A percentile compares a stretch with the other conserved stretches of the same genome.
phyloP scores from a whole-genome alignment of 1,140 invertebrate species.

The Drosophila punjabiensis region DNA sequence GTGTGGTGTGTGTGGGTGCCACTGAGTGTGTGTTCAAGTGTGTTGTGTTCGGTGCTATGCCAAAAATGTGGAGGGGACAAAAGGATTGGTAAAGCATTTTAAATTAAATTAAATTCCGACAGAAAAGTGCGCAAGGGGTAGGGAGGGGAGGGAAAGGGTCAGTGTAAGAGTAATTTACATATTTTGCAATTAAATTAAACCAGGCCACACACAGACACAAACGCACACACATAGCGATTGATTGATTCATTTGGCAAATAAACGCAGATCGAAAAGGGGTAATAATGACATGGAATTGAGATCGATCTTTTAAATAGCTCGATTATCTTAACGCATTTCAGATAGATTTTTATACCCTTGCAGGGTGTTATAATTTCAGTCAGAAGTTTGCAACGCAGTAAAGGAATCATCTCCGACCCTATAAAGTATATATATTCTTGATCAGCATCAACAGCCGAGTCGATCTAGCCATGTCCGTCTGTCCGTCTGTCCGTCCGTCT shows the following conservation, averaged over 20 bases:
- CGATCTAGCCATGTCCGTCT: too few relatives aligned
- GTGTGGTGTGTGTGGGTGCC: constrained; percentile 7
- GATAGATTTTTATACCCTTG: too few relatives aligned
- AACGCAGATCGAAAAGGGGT: background rate
- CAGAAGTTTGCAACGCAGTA: too few relatives aligned
- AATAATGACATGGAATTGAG: background rate
- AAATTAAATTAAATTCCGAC: constrained; percentile 71
- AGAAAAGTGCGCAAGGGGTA: constrained; percentile 33
- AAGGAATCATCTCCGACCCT: too few relatives aligned
- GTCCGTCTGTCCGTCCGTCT: too few relatives aligned
- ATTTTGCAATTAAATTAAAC: constrained; percentile 51
- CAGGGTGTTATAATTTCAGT: too few relatives aligned
- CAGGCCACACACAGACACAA: constrained; percentile 6
- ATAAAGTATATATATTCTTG: too few relatives aligned
- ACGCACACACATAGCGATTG: constrained; percentile 5
- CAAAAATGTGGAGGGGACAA: constrained; percentile 51
- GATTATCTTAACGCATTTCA: background rate
- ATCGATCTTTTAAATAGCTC: background rate
- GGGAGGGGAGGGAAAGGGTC: background rate
- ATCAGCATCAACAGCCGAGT: too few relatives aligned
- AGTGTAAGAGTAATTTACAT: constrained; percentile 41
- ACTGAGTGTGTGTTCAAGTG: constrained; percentile 2
- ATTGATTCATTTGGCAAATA: constrained; percentile 32
- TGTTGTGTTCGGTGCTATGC: constrained; percentile 40
- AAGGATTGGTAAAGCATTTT: constrained; percentile 41